Evolutionary conservation across 2,797 vertebrate genomes (phyloP).

Genomic region (Platyrinchus mystaceus): DNA sequence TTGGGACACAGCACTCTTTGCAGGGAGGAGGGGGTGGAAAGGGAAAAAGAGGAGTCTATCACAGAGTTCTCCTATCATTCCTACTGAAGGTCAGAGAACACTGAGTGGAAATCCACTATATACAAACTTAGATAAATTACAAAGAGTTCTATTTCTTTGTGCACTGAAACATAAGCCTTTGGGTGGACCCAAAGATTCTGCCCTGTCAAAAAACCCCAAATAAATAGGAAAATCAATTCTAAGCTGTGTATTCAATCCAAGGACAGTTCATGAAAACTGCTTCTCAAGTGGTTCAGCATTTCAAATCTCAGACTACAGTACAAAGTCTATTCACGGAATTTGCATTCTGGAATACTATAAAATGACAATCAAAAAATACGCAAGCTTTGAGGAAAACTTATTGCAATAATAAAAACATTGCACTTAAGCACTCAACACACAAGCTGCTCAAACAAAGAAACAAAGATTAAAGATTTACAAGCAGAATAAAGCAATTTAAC

Average conservation of each 20-base stretch:
- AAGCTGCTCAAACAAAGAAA: neutral
- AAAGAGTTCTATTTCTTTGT: neutral
- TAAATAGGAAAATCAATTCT: neutral
- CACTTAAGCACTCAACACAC: neutral
- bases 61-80: neutral
- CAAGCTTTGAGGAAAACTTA: neutral
- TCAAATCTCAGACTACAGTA: neutral
- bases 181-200: neutral
- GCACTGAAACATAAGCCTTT: neutral
- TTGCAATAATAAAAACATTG: neutral
- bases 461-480: neutral
- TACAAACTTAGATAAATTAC: neutral
- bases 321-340: neutral
- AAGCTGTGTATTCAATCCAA: neutral
- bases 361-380: neutral
- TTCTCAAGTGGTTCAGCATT: neutral
- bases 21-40: fast-evolving
- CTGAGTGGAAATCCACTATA: neutral
- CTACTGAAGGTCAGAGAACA: neutral
- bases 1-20: neutral
- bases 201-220: neutral
- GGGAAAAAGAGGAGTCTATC: neutral
- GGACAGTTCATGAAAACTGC: neutral
- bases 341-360: neutral
- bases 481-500: neutral